phyloP scores from a whole-genome alignment of 2,113 vertebrate genomes.

The Macaca mulatta region DNA sequence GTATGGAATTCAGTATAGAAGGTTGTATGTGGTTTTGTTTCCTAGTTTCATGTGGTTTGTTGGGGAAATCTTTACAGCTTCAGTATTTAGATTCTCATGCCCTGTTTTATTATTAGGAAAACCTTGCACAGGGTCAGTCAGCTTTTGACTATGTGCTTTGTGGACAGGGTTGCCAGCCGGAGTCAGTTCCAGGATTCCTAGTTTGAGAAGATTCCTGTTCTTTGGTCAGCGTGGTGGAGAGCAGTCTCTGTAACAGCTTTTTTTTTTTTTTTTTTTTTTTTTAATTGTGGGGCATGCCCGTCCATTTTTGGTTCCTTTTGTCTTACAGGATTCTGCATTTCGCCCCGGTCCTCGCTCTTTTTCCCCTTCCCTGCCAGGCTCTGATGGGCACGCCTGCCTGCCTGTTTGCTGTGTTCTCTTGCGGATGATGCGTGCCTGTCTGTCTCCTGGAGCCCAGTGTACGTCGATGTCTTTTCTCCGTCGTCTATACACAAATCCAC shows the following conservation, averaged over 20 bases:
- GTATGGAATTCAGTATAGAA: background rate
- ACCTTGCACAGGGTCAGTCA: background rate
- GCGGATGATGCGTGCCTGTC: background rate
- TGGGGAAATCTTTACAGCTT: background rate
- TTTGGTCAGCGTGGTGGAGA: background rate
- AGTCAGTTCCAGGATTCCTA: background rate
- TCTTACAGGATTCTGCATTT: background rate
- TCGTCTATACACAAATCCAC: too few species aligned
- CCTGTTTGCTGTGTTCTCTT: background rate
- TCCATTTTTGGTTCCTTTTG: background rate
- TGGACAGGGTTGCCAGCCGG: too few species aligned
- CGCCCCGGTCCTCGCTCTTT: too few species aligned
- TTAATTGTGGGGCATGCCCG: background rate
- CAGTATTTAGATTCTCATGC: background rate
- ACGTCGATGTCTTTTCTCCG: background rate
- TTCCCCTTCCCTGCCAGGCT: background rate
- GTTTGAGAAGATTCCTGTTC: background rate
- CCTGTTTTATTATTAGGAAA: background rate
- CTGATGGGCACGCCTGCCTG: background rate
- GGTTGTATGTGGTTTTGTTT: background rate
- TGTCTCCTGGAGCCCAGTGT: too few species aligned
- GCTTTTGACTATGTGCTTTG: background rate
- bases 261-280: background rate
- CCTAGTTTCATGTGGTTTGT: background rate
- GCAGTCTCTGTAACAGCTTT: background rate